Evolutionary conservation across 2,888 invertebrate genomes (phyloP).

Genomic region (Eucera pruinosa): DNA sequence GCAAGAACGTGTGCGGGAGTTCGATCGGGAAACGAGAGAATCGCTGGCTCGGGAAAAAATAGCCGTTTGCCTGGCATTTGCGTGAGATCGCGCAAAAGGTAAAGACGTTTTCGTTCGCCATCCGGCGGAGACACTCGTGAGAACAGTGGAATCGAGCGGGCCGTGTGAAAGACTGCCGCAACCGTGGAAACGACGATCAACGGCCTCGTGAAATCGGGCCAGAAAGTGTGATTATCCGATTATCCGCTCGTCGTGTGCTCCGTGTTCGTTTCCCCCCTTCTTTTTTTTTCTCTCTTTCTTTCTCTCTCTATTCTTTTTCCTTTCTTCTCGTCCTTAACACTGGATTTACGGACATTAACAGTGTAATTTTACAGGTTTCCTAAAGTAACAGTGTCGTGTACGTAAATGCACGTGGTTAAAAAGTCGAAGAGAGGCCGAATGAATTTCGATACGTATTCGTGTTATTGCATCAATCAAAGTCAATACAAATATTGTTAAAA

Average conservation of each 20-base stretch:
- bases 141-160: conserved; percentile 44
- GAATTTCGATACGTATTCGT: no score
- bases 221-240: conserved; percentile 2
- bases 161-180: conserved; percentile 54
- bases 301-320: no score
- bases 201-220: conserved; percentile 17
- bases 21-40: conserved; percentile 29
- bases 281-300: neutral
- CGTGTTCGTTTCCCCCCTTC: no score
- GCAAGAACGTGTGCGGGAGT: conserved; percentile 3
- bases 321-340: no score
- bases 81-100: conserved; percentile 38
- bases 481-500: no score
- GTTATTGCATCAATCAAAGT: no score
- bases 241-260: conserved; percentile 3
- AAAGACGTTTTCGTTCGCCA: conserved; percentile 30
- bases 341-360: no score
- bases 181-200: conserved; percentile 39
- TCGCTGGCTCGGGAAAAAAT: neutral
- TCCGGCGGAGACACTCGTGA: conserved; percentile 49
- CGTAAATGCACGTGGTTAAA: no score
- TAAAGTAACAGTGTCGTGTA: no score
- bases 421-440: no score
- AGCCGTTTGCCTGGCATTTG: conserved; percentile 32
- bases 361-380: no score